Base-by-base conservation (phyloP, 2,888 invertebrate species). In the Bellardia bayeri region DNA sequence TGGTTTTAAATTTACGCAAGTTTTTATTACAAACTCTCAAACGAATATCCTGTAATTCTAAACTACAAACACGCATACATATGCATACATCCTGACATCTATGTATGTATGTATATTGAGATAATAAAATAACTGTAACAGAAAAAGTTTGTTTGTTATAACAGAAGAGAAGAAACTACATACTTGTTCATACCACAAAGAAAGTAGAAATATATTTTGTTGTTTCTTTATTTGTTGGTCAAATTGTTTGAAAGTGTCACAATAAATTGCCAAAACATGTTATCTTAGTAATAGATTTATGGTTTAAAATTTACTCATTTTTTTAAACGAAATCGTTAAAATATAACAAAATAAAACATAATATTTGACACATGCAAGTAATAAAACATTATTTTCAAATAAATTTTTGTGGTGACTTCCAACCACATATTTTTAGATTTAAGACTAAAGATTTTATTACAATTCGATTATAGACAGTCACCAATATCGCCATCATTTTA, bases 231-330 rank as follows among this genome's bases (percentile, higher is more conserved):
- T 82, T 87, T 87, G 79, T 88, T 85, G 86, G 85, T 82, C 85
- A 82, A 83, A 86, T 85, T 88, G 86, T 85, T 86, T 68, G 74
- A 85, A 84, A 85, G 89, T 89, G 88, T 89, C 89, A 87, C 88
- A 89, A 88, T 89, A 89, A 89, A 89, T 87, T 88, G 74, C 82
- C 83, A 74, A 85, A 85, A 74, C 85, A 82, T 85, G 82, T 87
- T 87, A 85, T 87, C 87, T 75, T 66, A 45, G 42, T 51, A 68
- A 61, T 64, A 85, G 82, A 87, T 87, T 87, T 85, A 87, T 87
- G 75, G 85, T 82, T 75, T 75, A 14, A 69, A 82, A 74, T 82
- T 87, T 82, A 40, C 56, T 56, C 71, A 23, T 51, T 51, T 66
- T 74, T 13, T 42, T 30, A 75, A 51, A 68, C 49, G 37, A 33